Evolutionary conservation across 2,888 invertebrate species (phyloP), one percentile per base, ranked within the genome.

Genomic region (Cremastinae sp.): DNA sequence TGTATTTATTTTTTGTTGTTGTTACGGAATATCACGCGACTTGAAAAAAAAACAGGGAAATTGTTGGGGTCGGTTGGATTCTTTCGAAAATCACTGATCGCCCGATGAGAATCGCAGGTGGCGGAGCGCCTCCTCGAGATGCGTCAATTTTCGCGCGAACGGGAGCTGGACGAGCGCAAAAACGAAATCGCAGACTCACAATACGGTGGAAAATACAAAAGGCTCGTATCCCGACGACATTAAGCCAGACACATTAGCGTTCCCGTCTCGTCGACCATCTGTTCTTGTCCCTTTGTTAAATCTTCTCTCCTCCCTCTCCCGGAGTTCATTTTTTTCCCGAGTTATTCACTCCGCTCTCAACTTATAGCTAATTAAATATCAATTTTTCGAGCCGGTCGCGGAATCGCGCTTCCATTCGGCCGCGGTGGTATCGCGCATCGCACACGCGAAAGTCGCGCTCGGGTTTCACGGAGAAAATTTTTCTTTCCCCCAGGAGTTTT

Each of bases 231-330:
- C 81, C 76, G 82, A 82, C 83, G 85, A 86, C 86, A 87, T 87
- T 87, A 87, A 86, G 28, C 28, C 28, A 86, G 86, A 82, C 83
- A 84, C 87, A 88, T 88, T 88, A 88, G 85, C 84, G 84, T 79
- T 81, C 82, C 78, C 80, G 76, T 81, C 86, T 84, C 86, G 85
- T 87, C 84, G 83, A 80, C 83, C 87, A 88, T 84, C 87, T 88
- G 87, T 84, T 82, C 80, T 51, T 59, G 73, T 73, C 74, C 59
- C 64, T 69, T 20, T 12, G 16, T 68, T 56, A 28, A 28, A 28
- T 61, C 65, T 71, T 64, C 72, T 28, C 20, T 3, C 22, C 41
- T 12, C 54, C 36, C 16, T 36, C 38, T 58, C 16, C 38, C 34
- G 16, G 20, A 28, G 22, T 38, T 22, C 14, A 36, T 4, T 45